Conservation (phyloP, 2,797 vertebrate genomes). For the Kryptolebias ocellatus region DNA sequence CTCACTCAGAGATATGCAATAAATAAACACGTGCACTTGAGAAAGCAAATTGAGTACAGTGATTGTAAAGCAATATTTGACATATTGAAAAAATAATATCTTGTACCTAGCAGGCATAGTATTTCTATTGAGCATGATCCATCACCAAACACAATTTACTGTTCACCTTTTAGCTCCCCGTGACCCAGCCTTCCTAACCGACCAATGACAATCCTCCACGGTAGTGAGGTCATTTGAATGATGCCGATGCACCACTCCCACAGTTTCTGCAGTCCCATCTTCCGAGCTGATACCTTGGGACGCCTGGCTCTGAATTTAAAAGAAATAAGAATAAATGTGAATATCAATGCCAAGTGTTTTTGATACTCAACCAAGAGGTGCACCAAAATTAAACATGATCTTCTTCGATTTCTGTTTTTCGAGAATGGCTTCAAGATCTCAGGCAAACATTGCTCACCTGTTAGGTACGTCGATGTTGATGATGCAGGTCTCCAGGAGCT, state of each 20-base stretch:
- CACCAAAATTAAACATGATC: not conserved
- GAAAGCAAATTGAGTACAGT: not conserved
- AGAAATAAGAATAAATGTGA: not conserved
- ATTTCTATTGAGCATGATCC: not conserved
- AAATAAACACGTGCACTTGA: not conserved
- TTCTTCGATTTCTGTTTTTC: not conserved
- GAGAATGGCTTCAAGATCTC: no score
- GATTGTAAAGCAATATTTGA: not conserved
- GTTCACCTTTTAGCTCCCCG: slow-evolving; percentile 93
- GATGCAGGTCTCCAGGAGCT: slow-evolving; percentile 92
- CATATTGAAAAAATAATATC: not conserved
- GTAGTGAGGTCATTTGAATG: slow-evolving; percentile 96
- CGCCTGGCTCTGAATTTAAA: slow-evolving; percentile 84
- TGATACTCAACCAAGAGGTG: not conserved
- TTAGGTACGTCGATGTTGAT: slow-evolving; percentile 96
- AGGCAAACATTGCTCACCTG: slow-evolving; percentile 80
- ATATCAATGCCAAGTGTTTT: not conserved
- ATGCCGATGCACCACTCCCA: slow-evolving; percentile 98
- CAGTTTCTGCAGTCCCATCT: slow-evolving; percentile 94
- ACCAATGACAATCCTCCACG: slow-evolving; percentile 98
- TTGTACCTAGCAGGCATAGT: not conserved
- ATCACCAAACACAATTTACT: not conserved
- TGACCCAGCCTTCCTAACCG: slow-evolving; percentile 94
- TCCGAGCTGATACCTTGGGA: slow-evolving; percentile 92
- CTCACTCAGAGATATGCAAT: not conserved